phyloP scores from a whole-genome alignment of 2,797 vertebrate genomes.

The Acrossocheilus wenchowensis region DNA sequence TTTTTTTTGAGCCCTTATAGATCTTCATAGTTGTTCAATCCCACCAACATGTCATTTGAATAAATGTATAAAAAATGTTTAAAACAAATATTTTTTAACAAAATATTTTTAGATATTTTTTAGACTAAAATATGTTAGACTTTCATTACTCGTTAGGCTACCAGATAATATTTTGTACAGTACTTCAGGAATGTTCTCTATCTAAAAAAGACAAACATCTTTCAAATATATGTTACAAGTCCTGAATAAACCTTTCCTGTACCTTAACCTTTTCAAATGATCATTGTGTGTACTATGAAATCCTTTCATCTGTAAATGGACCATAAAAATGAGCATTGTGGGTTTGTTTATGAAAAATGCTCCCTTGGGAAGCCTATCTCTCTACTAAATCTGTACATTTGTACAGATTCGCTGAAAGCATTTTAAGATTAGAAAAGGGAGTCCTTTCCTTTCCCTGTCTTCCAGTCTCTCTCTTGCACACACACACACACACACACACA shows the following conservation, averaged over 20 bases:
- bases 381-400: constrained; percentile 28
- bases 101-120: not conserved
- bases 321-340: not conserved
- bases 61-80: not conserved
- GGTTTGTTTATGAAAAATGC: not conserved
- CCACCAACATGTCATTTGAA: not conserved
- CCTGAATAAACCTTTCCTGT: not conserved
- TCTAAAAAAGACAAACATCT: not conserved
- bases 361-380: not conserved
- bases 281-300: not conserved
- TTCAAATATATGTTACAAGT: not conserved
- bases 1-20: not conserved
- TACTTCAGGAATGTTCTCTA: not conserved
- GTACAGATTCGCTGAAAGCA: constrained; percentile 36
- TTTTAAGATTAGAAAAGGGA: constrained; percentile 26
- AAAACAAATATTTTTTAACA: too few species aligned
- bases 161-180: not conserved
- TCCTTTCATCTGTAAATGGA: not conserved
- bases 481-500: not conserved
- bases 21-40: not conserved
- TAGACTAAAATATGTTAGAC: too few species aligned
- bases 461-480: not conserved
- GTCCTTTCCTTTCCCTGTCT: not conserved
- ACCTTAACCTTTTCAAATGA: not conserved
- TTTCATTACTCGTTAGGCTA: not conserved